These are phyloP conservation scores for Tangara arthus DNA, from an alignment of 2,797 vertebrate genomes.

Conservation along the genomic window DNA sequence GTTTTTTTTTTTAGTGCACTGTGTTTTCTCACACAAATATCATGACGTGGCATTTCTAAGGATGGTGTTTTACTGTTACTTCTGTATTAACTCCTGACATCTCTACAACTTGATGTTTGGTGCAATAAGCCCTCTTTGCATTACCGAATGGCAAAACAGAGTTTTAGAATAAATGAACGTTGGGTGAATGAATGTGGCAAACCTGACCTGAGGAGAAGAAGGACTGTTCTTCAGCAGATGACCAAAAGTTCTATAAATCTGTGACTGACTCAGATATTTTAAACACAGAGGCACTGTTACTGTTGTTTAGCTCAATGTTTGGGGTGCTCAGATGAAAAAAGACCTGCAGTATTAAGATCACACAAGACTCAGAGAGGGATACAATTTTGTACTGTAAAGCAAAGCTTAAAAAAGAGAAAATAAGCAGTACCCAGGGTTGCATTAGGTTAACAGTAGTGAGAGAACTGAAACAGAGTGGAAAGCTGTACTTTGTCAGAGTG, in stretches of 20 bases:
- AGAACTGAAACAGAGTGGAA: neutral
- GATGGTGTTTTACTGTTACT: neutral
- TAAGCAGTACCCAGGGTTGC: neutral
- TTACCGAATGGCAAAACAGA: neutral
- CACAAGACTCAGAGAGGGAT: neutral
- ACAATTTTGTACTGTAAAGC: neutral
- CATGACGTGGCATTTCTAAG: neutral
- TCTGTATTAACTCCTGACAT: neutral
- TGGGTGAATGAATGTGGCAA: neutral
- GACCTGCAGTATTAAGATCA: neutral
- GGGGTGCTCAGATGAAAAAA: neutral
- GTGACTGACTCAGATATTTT: neutral
- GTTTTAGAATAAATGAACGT: neutral
- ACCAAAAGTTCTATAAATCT: neutral
- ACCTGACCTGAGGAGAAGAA: neutral
- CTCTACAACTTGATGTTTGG: neutral
- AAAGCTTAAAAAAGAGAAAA: neutral
- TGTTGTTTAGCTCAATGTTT: rapidly evolving
- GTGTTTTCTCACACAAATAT: neutral
- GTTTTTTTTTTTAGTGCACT: neutral
- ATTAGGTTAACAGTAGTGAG: neutral
- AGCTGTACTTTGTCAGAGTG: neutral
- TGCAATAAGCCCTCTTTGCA: neutral
- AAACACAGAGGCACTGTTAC: neutral
- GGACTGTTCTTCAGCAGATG: neutral